Evolutionary conservation across 2,797 vertebrate species (phyloP), one percentile per base, ranked within the genome.

Genomic region (Macrochelys suwanniensis): DNA sequence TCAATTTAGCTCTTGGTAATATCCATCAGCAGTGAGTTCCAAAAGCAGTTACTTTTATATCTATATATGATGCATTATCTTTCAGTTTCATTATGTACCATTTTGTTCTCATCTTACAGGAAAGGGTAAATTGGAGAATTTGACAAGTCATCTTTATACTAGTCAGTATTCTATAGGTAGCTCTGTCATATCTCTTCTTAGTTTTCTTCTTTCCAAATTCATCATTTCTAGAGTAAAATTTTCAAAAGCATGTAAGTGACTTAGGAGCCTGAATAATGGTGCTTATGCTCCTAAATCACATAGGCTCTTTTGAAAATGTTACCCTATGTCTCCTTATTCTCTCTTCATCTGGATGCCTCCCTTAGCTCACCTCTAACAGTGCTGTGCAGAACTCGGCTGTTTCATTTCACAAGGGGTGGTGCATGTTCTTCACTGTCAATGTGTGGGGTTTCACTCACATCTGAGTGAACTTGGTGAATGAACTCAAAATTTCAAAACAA

Each of bases 71-170:
- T n/a, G 76, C 78, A 94, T 95, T 61, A 19, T 94, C 80, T 94
- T 95, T 82, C 93, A 74, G 33, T 65, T 90, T 85, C 42, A 82
- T 89, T 87, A 71, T 42, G 23, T 82, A 91, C 61, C 82, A 93
- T 90, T 92, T 95, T 88, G 76, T 82, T 97, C 93, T 80, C 92
- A 77, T 90, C 89, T 92, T 92, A 92, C 28, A 95, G 57, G 93
- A 91, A 92, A 94, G 94, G 23, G 31, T 61, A 61, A 61, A 61
- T 33, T 31, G 4, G 92, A 19, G 92, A 33, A 74, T 82, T 88
- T 49, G 37, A 2, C 54, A 87, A 82, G 68, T 65, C 53, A 61
- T 82, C 51, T 91, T 79, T 37, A 85, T 68, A 71, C 68, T 5
- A 42, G 11, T 42, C n/a, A 71, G 19, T 12, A 71, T 71, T 42